Base-by-base conservation (phyloP, 2,797 vertebrate species). In the Knipowitschia caucasica region DNA sequence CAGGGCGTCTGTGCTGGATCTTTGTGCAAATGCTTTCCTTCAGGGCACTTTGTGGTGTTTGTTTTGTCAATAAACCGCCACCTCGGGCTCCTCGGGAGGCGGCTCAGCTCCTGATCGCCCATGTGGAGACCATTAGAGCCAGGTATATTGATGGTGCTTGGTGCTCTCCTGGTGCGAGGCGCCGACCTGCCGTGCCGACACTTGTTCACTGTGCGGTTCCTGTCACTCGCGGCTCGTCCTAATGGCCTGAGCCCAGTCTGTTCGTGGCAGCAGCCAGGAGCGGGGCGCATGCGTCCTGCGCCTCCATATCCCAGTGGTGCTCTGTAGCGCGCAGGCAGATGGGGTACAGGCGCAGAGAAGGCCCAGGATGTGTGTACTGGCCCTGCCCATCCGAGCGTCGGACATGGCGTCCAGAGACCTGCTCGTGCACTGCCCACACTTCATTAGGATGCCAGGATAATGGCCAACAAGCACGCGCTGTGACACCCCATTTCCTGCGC, bases 371-470 rank as follows among this genome's bases (percentile, higher is more conserved):
- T 89, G 88, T 88, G 89, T 86, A 92, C 89, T 91, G 93, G 91
- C 92, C 93, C 92, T 95, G 92, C 92, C 94, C 93, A 94, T 91
- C 90, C 90, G 89, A 94, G 93, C 91, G 88, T 94, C 93, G 70
- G 90, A 94, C 92, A 93, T 92, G 92, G 74, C 93, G 93, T 94
- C 92, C 92, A 92, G 92, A 86, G 82, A 86, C 79, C 76, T 72
- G 78, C 73, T 75, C 70, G 70, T 84, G 89, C 83, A 87, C 93
- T 92, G 92, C 93, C 94, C 93, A 94, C 93, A 94, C 93, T 94
- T 96, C 95, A 98, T 98, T 96, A 97, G 93, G 89, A 96, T 92
- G 92, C 92, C 91, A 94, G 93, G 93, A 93, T 95, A 95, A 94
- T 95, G 92, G 93, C 94, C 94, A 93, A 95, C 92, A 92, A 94